phyloP scores from a whole-genome alignment of 2,113 vertebrate genomes.

The Calonectris borealis region DNA sequence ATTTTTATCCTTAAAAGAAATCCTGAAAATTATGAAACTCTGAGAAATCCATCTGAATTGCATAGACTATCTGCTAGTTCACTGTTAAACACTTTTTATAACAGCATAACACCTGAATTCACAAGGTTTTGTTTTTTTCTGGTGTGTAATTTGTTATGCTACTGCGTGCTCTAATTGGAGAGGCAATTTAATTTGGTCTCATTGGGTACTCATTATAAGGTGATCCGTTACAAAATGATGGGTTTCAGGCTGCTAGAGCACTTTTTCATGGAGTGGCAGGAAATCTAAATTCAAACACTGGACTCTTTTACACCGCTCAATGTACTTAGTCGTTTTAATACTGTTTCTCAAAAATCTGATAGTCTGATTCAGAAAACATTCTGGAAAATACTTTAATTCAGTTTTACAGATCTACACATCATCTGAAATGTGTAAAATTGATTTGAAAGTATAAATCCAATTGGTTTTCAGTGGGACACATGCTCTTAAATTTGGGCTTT shows the following conservation, averaged over 20 bases:
- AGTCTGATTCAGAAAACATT: background rate
- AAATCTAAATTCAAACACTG: background rate
- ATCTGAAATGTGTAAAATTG: background rate
- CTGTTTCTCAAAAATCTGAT: background rate
- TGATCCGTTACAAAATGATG: background rate
- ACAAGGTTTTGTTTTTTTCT: background rate
- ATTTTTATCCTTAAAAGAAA: background rate
- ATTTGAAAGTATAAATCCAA: background rate
- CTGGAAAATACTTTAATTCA: background rate
- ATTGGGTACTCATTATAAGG: background rate
- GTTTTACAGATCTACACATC: background rate
- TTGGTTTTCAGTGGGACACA: background rate
- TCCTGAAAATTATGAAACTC: background rate
- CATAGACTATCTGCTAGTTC: background rate
- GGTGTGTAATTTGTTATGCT: background rate
- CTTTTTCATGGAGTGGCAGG: background rate
- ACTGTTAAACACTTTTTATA: background rate
- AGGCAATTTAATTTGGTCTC: background rate
- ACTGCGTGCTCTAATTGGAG: background rate
- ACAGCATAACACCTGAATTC: background rate
- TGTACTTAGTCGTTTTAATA: background rate
- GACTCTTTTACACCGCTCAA: background rate
- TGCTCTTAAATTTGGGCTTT: background rate
- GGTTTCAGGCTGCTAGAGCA: background rate
- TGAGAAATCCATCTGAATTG: background rate